These are phyloP conservation scores for Hemaris fuciformis DNA, from an alignment of 2,888 invertebrate species.

Conservation along the genomic window DNA sequence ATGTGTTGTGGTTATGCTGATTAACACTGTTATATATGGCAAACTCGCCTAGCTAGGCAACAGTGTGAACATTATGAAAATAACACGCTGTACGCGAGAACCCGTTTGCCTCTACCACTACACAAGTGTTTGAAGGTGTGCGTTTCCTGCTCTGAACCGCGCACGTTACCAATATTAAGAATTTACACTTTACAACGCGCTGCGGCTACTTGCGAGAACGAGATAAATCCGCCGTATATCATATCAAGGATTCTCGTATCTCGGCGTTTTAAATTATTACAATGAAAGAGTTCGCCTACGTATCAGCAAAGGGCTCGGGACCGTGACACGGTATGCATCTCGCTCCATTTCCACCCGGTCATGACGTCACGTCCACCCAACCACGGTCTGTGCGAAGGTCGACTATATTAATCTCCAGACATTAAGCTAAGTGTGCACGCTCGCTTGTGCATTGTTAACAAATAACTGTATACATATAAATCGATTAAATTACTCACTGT, in stretches of 20 bases:
- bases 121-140: slow-evolving; percentile 33
- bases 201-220: neutral
- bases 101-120: slow-evolving; percentile 45
- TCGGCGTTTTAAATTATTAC: neutral
- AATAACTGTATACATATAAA: slow-evolving; percentile 2
- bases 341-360: slow-evolving; percentile 62
- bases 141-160: slow-evolving; percentile 42
- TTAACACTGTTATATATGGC: slow-evolving; percentile 20
- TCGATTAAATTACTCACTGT: slow-evolving; percentile 7
- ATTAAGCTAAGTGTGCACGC: slow-evolving; percentile 7
- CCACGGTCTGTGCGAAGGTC: slow-evolving; percentile 68
- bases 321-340: slow-evolving; percentile 64
- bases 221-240: neutral
- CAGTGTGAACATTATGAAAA: slow-evolving; percentile 22
- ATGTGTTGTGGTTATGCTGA: slow-evolving; percentile 25
- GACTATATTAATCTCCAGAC: slow-evolving; percentile 69
- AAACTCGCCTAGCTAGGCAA: slow-evolving; percentile 10
- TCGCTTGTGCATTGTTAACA: slow-evolving; percentile 5
- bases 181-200: slow-evolving; percentile 24
- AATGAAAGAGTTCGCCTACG: slow-evolving; percentile 15
- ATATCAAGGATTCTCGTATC: neutral
- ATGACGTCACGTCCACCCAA: slow-evolving; percentile 68
- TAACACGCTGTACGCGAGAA: slow-evolving; percentile 34
- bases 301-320: slow-evolving; percentile 30
- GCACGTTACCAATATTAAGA: slow-evolving; percentile 29